Evolutionary conservation across 2,888 invertebrate genomes (phyloP), one percentile per base, ranked within the genome.

Genomic region (Troilus luridus): DNA sequence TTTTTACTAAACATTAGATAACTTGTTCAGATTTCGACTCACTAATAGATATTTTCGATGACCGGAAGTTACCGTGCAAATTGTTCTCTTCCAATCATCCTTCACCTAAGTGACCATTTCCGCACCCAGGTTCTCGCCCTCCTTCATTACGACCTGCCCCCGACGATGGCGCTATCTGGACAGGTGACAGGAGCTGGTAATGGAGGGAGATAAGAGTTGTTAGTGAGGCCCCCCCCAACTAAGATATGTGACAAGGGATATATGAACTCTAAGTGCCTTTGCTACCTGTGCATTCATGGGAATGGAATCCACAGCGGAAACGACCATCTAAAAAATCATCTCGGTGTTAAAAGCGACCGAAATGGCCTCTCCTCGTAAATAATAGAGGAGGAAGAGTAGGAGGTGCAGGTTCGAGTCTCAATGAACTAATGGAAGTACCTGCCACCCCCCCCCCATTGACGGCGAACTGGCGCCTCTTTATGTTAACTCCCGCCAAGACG

Each of bases 241-340:
- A 54, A 85, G 85, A 85, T 85, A 85, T 85, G 85, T 85, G 85
- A 85, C 85, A 85, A 85, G 85, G 56, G 81, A 81, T 85, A 56
- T 85, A 85, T 85, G 85, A 85, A 85, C n/a, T 12, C 85, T 85
- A 85, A 85, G 85, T 85, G 85, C 85, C 56, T n/a, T 12, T 0
- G 21, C 21, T 85, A 58, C 85, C 85, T 85, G 56, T 11, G 81
- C 54, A 12, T 0, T 8, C 41, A 19, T 81, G 54, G 41, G 19
- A 54, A 19, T 10, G 85, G 85, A 85, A 85, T 85, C 85, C 56
- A 21, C n/a, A 77, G 72, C 85, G 85, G 85, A 85, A 85, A 85
- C 56, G 85, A 6, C 11, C 56, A 21, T 21, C 85, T 85, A 85
- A 85, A 85, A 85, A 85, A 85, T 85, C 56, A 85, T 81, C 81